Percentiles rank a stretch among this genome's conserved stretches.
Conservation (phyloP, 2,797 vertebrate genomes). For the Picus viridis region DNA sequence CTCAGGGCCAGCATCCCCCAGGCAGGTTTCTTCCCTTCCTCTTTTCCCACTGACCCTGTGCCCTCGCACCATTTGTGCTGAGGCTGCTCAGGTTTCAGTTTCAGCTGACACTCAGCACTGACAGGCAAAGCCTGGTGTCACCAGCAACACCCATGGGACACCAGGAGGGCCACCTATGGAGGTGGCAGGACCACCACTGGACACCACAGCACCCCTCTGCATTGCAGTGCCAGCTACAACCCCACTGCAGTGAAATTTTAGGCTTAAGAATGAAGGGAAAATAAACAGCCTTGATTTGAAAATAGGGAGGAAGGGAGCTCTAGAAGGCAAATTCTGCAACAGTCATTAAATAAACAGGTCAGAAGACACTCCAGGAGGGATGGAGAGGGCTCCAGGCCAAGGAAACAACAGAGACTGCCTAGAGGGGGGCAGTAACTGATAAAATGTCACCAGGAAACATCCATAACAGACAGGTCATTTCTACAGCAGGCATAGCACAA, state of each 20-base stretch:
- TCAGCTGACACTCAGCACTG: not conserved
- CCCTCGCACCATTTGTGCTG: not conserved
- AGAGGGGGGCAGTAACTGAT: not conserved
- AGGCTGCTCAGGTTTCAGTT: constrained; percentile 37
- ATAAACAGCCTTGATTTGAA: not conserved
- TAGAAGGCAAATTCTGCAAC: not conserved
- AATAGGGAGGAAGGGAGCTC: not conserved
- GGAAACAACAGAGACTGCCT: not conserved
- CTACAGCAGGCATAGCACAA: not conserved
- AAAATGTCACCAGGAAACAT: not conserved
- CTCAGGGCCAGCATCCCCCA: rapidly evolving
- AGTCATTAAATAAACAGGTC: not conserved
- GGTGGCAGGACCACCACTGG: not conserved
- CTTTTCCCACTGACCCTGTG: not conserved
- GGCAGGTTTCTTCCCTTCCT: not conserved
- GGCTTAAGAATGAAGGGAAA: not conserved
- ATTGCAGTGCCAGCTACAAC: not conserved
- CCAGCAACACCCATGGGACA: not conserved
- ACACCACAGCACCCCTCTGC: not conserved
- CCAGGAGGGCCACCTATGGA: not conserved
- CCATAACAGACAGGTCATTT: not conserved
- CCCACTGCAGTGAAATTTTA: rapidly evolving
- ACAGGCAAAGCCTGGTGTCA: not conserved
- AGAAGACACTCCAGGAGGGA: not conserved
- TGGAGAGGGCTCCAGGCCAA: not conserved